A percentile compares a stretch with the other conserved stretches of the same genome.
These are phyloP conservation scores for Andinoacara biseriatus DNA, from an alignment of 2,113 vertebrate species.

Conservation along the genomic window DNA sequence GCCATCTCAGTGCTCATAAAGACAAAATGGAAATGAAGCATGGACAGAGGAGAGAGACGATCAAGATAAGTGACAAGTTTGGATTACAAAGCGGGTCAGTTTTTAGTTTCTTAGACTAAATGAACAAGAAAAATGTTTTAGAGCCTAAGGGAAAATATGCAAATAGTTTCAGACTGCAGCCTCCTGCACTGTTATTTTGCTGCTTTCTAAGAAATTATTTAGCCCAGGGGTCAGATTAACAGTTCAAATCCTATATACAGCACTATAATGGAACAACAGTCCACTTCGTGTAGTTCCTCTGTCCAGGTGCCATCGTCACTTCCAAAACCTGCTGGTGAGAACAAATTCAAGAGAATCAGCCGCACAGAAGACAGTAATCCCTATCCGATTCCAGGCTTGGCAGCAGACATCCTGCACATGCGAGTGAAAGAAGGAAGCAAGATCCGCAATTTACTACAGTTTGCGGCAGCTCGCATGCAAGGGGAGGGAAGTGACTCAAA, in stretches of 20 bases:
- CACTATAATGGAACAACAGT: conserved; percentile 36
- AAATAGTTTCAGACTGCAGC: conserved; percentile 22
- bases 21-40: conserved; percentile 23
- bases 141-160: neutral
- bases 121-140: conserved; percentile 8
- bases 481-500: conserved; percentile 29
- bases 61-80: conserved; percentile 47
- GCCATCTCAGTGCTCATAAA: conserved; percentile 33
- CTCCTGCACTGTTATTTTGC: neutral
- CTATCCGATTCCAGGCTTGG: conserved; percentile 82
- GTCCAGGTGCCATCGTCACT: conserved; percentile 14
- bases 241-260: conserved; percentile 31
- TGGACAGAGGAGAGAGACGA: conserved; percentile 30
- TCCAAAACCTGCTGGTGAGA: conserved; percentile 68
- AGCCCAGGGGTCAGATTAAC: conserved; percentile 32
- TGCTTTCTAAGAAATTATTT: conserved; percentile 15
- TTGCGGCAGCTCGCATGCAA: conserved; percentile 86
- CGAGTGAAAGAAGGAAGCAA: conserved; percentile 93
- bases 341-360: conserved; percentile 86
- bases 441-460: conserved; percentile 91
- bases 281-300: conserved; percentile 1
- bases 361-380: conserved; percentile 79
- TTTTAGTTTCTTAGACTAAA: conserved; percentile 24
- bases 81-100: conserved; percentile 22
- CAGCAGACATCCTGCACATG: conserved; percentile 86